Conservation (phyloP, 2,113 vertebrate species). For the Manacus vitellinus region DNA sequence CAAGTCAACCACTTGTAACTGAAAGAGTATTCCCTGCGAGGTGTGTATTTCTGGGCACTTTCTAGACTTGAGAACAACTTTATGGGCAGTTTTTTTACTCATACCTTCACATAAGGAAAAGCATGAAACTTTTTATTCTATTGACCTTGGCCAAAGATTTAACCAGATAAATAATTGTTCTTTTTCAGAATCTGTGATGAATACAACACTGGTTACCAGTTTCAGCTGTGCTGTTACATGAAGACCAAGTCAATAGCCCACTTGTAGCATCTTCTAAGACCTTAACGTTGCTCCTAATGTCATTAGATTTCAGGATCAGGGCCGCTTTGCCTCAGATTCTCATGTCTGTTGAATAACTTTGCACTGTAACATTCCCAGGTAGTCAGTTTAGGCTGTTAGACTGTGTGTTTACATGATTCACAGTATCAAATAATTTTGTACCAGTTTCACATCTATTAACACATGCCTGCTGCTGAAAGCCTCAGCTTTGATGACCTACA, state of each 20-base stretch:
- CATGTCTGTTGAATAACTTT: neutral
- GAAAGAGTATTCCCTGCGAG: neutral
- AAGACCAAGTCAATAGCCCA: neutral
- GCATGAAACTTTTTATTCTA: neutral
- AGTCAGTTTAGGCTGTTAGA: neutral
- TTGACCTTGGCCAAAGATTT: neutral
- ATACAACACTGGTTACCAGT: neutral
- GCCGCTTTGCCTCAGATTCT: neutral
- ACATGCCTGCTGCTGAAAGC: neutral
- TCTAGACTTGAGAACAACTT: neutral
- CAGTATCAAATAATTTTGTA: neutral
- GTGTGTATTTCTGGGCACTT: neutral
- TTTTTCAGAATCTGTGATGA: neutral
- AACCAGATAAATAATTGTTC: neutral
- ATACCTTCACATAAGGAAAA: neutral
- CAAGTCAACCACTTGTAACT: neutral
- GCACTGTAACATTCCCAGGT: neutral
- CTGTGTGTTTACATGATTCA: fast-evolving
- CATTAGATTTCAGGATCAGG: neutral
- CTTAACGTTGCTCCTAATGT: neutral
- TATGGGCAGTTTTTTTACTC: neutral
- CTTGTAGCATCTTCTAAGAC: neutral
- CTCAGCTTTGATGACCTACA: neutral
- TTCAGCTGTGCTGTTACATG: neutral
- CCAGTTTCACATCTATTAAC: neutral